These are phyloP conservation scores for Astyanax mexicanus DNA, from an alignment of 2,797 vertebrate genomes.

Conservation along the genomic window DNA sequence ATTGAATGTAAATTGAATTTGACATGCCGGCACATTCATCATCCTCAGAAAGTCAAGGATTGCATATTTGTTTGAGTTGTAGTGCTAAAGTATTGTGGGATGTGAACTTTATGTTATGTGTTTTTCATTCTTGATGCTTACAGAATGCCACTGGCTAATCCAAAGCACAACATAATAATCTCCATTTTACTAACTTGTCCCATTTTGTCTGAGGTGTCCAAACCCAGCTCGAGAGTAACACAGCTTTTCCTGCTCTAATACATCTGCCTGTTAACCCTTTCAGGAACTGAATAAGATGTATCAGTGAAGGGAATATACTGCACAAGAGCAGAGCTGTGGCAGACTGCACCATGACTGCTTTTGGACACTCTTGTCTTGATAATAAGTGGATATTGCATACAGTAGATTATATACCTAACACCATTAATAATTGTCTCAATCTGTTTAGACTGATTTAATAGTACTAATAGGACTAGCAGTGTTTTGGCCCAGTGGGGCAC, in stretches of 20 bases:
- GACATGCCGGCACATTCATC: too few relatives aligned
- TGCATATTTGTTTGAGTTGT: not conserved
- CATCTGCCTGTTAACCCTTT: not conserved
- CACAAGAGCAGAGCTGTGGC: not conserved
- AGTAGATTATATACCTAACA: not conserved
- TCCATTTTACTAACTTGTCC: not conserved
- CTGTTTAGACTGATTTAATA: slow-evolving; percentile 15
- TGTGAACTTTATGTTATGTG: slow-evolving; percentile 62
- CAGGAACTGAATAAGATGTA: not conserved
- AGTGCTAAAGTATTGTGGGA: slow-evolving; percentile 55
- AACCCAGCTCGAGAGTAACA: not conserved
- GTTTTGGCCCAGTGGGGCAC: slow-evolving; percentile 44
- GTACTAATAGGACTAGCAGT: slow-evolving; percentile 25
- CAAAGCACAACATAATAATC: slow-evolving; percentile 35
- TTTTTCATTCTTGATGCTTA: slow-evolving; percentile 69
- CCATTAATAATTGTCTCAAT: not conserved
- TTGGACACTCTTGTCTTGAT: not conserved
- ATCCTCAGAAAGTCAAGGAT: too few relatives aligned
- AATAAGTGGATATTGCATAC: not conserved
- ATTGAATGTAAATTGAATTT: too few relatives aligned
- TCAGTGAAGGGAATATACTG: not conserved
- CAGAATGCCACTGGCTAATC: slow-evolving; percentile 71
- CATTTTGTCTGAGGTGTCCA: slow-evolving; percentile 12
- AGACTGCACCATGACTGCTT: not conserved
- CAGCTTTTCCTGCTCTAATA: not conserved